Evolutionary conservation across 2,888 invertebrate species (phyloP).

Genomic region (Drosophila pegasa): DNA sequence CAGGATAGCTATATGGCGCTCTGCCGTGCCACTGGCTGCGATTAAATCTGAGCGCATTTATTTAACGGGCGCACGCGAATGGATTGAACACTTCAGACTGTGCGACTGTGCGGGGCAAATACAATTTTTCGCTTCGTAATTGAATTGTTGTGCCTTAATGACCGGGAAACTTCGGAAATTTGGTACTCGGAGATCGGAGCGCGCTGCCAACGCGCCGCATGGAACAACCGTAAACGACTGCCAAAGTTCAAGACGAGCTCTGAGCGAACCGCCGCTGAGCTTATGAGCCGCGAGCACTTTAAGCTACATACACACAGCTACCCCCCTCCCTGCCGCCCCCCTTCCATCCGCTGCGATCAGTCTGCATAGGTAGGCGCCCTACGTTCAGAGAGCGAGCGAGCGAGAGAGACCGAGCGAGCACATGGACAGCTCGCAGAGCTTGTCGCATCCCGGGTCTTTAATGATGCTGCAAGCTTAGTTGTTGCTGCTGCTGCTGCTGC

Average conservation of each 20-base stretch:
- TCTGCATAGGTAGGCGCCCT: conserved; percentile 47
- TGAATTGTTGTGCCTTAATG: conserved; percentile 39
- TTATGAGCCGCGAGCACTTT: conserved; percentile 28
- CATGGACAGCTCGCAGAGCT: conserved; percentile 37
- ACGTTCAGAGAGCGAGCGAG: conserved; percentile 6
- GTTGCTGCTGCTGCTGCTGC: conserved; percentile 18
- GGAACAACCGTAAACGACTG: conserved; percentile 72
- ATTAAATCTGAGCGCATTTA: conserved; percentile 67
- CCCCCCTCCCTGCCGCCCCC: neutral
- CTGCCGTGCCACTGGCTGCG: conserved; percentile 39
- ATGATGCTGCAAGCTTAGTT: conserved; percentile 51
- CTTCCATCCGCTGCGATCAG: conserved; percentile 27
- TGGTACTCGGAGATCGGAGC: conserved; percentile 32
- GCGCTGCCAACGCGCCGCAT: conserved; percentile 63
- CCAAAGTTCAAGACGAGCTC: conserved; percentile 74
- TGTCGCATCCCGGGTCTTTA: conserved; percentile 41
- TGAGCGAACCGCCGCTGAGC: conserved; percentile 42
- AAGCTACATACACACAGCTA: conserved; percentile 1
- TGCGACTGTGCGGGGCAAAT: no score
- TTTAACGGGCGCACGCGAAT: conserved; percentile 64
- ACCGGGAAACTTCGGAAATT: conserved; percentile 37
- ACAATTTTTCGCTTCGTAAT: conserved; percentile 43
- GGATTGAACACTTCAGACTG: neutral
- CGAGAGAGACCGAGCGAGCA: conserved; percentile 3
- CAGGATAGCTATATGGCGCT: conserved; percentile 29